Percentiles rank a stretch among this genome's conserved stretches.
These are phyloP conservation scores for Tenebrio molitor DNA, from an alignment of 1,140 invertebrate species.

Conservation along the genomic window DNA sequence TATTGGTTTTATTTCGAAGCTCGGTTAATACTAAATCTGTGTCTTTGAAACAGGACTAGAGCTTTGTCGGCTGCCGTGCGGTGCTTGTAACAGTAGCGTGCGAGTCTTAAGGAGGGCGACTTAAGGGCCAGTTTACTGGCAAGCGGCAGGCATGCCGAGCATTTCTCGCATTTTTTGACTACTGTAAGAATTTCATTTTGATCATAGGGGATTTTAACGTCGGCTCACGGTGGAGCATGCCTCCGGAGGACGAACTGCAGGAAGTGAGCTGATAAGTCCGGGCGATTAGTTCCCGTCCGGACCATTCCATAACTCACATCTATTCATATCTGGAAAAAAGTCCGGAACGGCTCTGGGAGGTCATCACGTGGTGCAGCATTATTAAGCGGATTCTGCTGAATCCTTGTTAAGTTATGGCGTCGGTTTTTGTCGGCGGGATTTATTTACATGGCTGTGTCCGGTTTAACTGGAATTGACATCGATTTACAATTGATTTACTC, in stretches of 20 bases:
- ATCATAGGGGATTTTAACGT: conserved; percentile 62
- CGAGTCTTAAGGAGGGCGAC: conserved; percentile 38
- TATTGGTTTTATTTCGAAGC: conserved; percentile 62
- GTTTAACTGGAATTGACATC: too few species aligned
- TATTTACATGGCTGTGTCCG: too few species aligned
- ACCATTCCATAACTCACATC: not conserved
- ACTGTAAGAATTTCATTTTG: conserved; percentile 66
- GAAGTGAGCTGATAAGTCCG: conserved; percentile 6
- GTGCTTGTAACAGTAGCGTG: conserved; percentile 44
- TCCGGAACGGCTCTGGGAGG: too few species aligned
- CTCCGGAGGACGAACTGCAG: conserved; percentile 32
- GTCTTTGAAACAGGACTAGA: conserved; percentile 61
- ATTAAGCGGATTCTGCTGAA: too few species aligned
- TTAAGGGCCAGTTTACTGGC: conserved; percentile 54
- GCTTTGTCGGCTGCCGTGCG: conserved; percentile 62
- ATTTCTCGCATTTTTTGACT: conserved; percentile 64
- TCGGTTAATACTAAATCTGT: conserved; percentile 65
- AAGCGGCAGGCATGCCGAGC: conserved; percentile 55
- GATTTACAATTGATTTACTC: too few species aligned
- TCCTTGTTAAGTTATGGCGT: too few species aligned
- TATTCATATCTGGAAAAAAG: too few species aligned
- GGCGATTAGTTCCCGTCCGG: conserved; percentile 5
- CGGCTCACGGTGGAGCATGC: conserved; percentile 11
- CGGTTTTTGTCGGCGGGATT: too few species aligned
- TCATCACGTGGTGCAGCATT: too few species aligned